Evolutionary conservation across 2,797 vertebrate species (phyloP).

Genomic region (Leptatherina wallacei): DNA sequence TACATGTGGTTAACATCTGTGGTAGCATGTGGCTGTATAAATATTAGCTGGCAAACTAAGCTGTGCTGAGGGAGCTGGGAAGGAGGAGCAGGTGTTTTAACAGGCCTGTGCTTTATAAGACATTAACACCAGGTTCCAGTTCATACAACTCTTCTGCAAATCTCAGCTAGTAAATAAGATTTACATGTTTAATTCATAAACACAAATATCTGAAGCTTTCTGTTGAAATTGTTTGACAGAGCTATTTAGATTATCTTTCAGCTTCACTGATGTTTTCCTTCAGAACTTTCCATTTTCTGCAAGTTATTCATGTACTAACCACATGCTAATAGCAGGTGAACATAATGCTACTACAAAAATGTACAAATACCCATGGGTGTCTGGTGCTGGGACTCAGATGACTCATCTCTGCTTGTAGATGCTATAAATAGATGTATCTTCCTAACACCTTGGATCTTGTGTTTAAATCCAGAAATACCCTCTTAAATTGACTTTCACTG

Average conservation of each 20-base stretch:
- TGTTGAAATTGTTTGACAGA: background rate
- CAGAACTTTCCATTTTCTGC: background rate
- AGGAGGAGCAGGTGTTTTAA: conserved; percentile 37
- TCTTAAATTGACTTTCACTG: background rate
- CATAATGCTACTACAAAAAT: background rate
- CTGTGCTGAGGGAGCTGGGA: conserved; percentile 13
- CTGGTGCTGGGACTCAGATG: conserved; percentile 4
- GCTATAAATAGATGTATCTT: conserved; percentile 23
- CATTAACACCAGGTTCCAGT: background rate
- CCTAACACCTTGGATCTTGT: conserved; percentile 8
- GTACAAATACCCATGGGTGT: background rate
- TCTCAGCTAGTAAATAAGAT: conserved; percentile 18
- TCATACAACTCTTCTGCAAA: conserved; percentile 22
- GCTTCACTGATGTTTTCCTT: background rate
- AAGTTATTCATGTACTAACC: background rate
- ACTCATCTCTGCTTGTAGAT: conserved; percentile 21
- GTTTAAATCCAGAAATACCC: conserved; percentile 9
- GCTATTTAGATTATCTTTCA: background rate
- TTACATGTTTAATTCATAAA: conserved; percentile 2
- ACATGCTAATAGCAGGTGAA: background rate
- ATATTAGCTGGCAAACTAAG: conserved; percentile 48
- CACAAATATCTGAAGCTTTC: background rate
- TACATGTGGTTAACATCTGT: conserved; percentile 67
- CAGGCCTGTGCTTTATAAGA: conserved; percentile 1
- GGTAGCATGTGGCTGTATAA: conserved; percentile 52